A percentile compares a stretch with the other conserved stretches of the same genome.
Conservation (phyloP, 92 coral and sea anemone genomes). For the Meandrina meandrites region DNA sequence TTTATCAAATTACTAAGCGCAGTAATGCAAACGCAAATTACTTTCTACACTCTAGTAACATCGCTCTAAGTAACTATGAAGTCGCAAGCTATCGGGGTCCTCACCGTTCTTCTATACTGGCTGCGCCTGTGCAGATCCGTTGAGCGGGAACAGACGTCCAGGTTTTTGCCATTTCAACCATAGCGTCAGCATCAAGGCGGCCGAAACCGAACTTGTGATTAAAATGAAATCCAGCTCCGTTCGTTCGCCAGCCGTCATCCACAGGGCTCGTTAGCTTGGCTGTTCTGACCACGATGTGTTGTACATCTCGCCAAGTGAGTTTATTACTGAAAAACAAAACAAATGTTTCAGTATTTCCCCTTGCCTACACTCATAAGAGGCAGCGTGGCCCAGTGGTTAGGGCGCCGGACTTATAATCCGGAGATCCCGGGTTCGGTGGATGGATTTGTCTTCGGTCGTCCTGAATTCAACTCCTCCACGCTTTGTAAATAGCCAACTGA, state of each 20-base stretch:
- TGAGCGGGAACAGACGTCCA: conserved; percentile 77
- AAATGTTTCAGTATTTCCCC: too few relatives aligned
- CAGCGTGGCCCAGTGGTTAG: too few relatives aligned
- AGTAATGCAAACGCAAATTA: too few relatives aligned
- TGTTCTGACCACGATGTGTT: conserved; percentile 87
- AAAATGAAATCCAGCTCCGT: conserved; percentile 94
- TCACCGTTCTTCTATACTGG: conserved; percentile 85
- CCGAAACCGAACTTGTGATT: conserved; percentile 99
- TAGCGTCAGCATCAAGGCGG: conserved; percentile 89
- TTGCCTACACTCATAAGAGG: too few relatives aligned
- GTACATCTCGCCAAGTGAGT: conserved; percentile 95
- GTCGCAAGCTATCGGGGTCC: background rate
- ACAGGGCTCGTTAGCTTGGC: conserved; percentile 98
- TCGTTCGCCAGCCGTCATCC: conserved; percentile 98
- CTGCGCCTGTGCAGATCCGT: conserved; percentile 85
- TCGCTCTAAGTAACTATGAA: background rate
- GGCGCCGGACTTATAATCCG: too few relatives aligned
- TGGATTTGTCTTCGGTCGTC: too few relatives aligned
- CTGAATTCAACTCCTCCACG: too few relatives aligned
- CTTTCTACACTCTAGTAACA: too few relatives aligned
- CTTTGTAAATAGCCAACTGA: too few relatives aligned
- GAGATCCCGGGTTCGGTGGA: too few relatives aligned
- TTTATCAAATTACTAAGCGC: too few relatives aligned
- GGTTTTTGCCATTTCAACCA: conserved; percentile 79
- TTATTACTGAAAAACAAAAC: conserved; percentile 48